Conservation (phyloP, 2,113 vertebrate genomes). For the Carettochelys insculpta region DNA sequence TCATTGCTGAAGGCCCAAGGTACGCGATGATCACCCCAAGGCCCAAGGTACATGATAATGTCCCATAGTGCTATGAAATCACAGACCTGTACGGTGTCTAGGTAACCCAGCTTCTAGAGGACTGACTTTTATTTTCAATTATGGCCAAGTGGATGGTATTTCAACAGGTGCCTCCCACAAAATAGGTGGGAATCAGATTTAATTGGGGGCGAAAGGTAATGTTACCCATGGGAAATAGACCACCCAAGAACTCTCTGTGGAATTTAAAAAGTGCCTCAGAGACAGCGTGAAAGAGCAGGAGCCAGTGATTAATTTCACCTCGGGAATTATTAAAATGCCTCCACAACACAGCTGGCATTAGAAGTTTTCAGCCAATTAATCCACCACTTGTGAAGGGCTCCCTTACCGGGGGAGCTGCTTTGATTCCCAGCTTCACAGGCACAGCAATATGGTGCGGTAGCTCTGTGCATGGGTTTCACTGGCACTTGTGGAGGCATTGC, state of each 20-base stretch:
- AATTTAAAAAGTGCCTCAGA: conserved; percentile 66
- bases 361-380: conserved; percentile 72
- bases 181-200: neutral
- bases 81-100: neutral
- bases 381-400: conserved; percentile 52
- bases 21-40: too few species aligned
- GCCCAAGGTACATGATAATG: neutral
- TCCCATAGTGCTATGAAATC: neutral
- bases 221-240: neutral
- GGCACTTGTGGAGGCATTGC: neutral
- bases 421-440: neutral
- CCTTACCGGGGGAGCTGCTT: conserved; percentile 45
- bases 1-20: too few species aligned
- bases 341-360: conserved; percentile 64
- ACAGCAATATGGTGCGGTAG: neutral
- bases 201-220: conserved; percentile 15
- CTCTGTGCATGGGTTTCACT: neutral
- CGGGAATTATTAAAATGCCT: conserved; percentile 69
- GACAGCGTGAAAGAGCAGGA: conserved; percentile 62
- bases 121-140: neutral
- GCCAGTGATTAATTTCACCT: conserved; percentile 70
- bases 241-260: neutral
- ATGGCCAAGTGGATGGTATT: neutral
- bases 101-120: neutral
- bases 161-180: neutral